Conservation (phyloP, 2,888 invertebrate genomes). For the Melieria omissa region DNA sequence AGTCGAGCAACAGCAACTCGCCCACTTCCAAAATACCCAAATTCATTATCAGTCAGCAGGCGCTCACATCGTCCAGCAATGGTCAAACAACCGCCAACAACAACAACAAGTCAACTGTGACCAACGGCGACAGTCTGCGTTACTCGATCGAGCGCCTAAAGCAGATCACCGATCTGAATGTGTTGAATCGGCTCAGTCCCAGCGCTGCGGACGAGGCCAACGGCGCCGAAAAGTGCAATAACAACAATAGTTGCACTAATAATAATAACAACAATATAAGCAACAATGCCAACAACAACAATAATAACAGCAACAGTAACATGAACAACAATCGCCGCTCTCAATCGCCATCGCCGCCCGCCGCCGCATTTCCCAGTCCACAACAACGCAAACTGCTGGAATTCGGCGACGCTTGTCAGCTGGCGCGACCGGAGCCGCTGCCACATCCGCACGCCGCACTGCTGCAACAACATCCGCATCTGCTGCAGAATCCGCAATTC, state of each 20-base stretch:
- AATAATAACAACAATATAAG: conserved; percentile 48
- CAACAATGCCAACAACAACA: conserved; percentile 44
- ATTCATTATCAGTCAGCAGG: conserved; percentile 53
- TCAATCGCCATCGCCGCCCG: conserved; percentile 49
- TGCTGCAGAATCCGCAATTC: conserved; percentile 61
- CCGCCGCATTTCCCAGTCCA: conserved; percentile 45
- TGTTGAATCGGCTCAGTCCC: conserved; percentile 63
- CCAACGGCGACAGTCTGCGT: conserved; percentile 56
- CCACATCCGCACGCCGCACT: conserved; percentile 62
- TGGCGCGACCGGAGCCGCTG: conserved; percentile 62
- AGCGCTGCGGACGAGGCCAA: conserved; percentile 48
- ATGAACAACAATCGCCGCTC: conserved; percentile 46
- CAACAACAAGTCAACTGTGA: conserved; percentile 35
- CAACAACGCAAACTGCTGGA: conserved; percentile 58
- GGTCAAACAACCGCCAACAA: conserved; percentile 33
- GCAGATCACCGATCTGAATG: conserved; percentile 62
- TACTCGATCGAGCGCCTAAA: conserved; percentile 65
- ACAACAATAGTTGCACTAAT: conserved; percentile 46
- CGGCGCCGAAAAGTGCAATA: conserved; percentile 34
- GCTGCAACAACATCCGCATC: conserved; percentile 60
- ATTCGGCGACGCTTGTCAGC: conserved; percentile 53
- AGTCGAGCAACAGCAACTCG: conserved; percentile 39
- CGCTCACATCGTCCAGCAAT: conserved; percentile 11
- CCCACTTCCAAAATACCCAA: conserved; percentile 55
- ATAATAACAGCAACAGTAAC: conserved; percentile 44